A percentile compares a stretch with the other conserved stretches of the same genome.
phyloP scores from a whole-genome alignment of 2,797 vertebrate species.

The Sternotherus odoratus region DNA sequence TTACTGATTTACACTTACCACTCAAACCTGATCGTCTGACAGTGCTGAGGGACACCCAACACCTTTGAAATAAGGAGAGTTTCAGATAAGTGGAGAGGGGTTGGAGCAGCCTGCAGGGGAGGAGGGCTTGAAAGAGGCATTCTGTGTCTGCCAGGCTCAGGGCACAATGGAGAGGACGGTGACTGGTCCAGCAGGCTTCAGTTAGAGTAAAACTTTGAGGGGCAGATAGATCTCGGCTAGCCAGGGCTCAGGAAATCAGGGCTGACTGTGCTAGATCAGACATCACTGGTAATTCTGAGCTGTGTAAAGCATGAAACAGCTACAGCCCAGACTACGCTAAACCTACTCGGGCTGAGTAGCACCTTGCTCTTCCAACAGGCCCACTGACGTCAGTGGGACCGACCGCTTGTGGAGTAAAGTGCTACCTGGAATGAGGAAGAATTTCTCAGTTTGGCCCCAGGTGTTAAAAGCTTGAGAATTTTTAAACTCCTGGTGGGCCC shows the following conservation, averaged over 20 bases:
- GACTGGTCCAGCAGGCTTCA: neutral
- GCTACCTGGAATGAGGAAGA: neutral
- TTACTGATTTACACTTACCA: neutral
- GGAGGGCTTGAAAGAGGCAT: neutral
- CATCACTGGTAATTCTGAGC: neutral
- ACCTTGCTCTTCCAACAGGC: neutral
- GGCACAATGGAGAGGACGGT: fast-evolving
- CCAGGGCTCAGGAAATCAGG: neutral
- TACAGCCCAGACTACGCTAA: neutral
- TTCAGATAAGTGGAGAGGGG: neutral
- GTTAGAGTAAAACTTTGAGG: neutral
- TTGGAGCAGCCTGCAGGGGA: fast-evolving
- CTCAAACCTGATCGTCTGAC: neutral
- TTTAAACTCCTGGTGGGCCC: neutral
- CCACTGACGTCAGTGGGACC: neutral
- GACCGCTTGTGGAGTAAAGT: neutral
- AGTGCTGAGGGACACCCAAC: neutral
- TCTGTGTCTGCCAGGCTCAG: neutral
- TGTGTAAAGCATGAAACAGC: neutral
- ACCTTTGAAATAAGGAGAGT: neutral
- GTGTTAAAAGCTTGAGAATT: neutral
- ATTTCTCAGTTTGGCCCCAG: neutral
- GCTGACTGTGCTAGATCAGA: neutral
- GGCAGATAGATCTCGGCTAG: neutral
- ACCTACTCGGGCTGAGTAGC: neutral